These are phyloP conservation scores for Mormyrus iriodes DNA, from an alignment of 2,113 vertebrate species.

Conservation along the genomic window DNA sequence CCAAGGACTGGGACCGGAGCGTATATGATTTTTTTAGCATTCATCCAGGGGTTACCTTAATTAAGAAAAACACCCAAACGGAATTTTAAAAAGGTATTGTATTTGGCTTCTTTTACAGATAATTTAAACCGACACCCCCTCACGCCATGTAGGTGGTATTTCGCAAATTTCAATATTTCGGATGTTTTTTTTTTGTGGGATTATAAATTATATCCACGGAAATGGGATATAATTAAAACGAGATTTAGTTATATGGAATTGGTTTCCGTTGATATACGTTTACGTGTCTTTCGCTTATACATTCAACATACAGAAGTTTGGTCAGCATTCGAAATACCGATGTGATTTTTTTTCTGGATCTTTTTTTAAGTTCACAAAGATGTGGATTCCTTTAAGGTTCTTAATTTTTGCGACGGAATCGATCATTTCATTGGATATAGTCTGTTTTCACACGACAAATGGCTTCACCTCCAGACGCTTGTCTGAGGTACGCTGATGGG, in stretches of 20 bases:
- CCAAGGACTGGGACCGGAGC: slow-evolving; percentile 45
- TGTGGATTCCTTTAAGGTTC: neutral
- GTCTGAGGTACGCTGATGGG: slow-evolving; percentile 36
- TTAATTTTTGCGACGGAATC: slow-evolving; percentile 1
- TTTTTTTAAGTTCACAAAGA: neutral
- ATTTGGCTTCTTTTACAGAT: slow-evolving; percentile 29
- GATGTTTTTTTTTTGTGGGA: neutral
- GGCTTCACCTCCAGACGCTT: slow-evolving; percentile 40
- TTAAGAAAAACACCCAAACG: slow-evolving; percentile 35
- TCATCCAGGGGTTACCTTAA: slow-evolving; percentile 55
- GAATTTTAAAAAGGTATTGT: slow-evolving; percentile 51
- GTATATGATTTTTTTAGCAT: slow-evolving; percentile 27
- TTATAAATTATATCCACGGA: neutral
- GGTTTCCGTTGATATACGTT: neutral
- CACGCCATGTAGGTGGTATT: neutral
- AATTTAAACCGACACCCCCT: neutral
- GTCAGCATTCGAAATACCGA: neutral
- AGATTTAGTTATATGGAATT: slow-evolving; percentile 7
- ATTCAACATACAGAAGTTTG: neutral
- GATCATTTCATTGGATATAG: neutral
- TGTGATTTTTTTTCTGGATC: slow-evolving; percentile 3
- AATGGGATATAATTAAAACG: neutral
- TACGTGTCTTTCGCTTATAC: neutral
- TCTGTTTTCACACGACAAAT: slow-evolving; percentile 41
- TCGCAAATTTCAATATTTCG: slow-evolving; percentile 13